A percentile compares a stretch with the other conserved stretches of the same genome.
Conservation (phyloP, 1,140 invertebrate species). For the Steinernema khuongi region DNA sequence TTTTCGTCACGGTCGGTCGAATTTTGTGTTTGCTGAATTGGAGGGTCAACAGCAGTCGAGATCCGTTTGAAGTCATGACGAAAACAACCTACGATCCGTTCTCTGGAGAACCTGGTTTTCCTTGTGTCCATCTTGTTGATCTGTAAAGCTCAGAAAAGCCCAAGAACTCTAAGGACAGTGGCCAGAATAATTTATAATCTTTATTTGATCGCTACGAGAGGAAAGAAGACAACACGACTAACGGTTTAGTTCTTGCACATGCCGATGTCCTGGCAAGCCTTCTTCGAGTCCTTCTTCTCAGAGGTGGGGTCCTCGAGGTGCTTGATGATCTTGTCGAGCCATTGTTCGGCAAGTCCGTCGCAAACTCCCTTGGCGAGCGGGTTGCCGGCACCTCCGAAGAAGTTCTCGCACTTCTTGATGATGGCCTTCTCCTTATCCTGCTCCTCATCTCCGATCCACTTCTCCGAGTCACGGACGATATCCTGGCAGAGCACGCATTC, state of each 20-base stretch:
- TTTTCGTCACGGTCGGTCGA: too few relatives aligned
- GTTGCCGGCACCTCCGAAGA: neutral
- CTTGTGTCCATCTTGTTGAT: too few relatives aligned
- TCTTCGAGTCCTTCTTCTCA: neutral
- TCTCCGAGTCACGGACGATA: neutral
- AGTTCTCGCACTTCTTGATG: neutral
- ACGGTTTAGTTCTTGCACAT: neutral
- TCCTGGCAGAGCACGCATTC: neutral
- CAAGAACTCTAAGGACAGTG: too few relatives aligned
- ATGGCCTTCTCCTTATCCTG: neutral
- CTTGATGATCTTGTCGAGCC: neutral
- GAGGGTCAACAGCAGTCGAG: too few relatives aligned
- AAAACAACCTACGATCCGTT: too few relatives aligned
- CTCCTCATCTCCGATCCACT: neutral
- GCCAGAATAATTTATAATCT: too few relatives aligned
- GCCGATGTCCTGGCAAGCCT: neutral
- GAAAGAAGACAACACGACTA: too few relatives aligned
- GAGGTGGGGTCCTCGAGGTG: neutral
- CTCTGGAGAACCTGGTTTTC: too few relatives aligned
- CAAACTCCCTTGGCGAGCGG: neutral
- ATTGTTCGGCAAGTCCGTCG: neutral
- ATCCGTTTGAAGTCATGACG: too few relatives aligned
- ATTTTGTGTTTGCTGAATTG: too few relatives aligned
- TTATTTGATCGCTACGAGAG: too few relatives aligned
- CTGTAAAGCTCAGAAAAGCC: too few relatives aligned